Evolutionary conservation across 2,797 vertebrate species (phyloP), one percentile per base, ranked within the genome.

Genomic region (Falco novaeseelandiae): DNA sequence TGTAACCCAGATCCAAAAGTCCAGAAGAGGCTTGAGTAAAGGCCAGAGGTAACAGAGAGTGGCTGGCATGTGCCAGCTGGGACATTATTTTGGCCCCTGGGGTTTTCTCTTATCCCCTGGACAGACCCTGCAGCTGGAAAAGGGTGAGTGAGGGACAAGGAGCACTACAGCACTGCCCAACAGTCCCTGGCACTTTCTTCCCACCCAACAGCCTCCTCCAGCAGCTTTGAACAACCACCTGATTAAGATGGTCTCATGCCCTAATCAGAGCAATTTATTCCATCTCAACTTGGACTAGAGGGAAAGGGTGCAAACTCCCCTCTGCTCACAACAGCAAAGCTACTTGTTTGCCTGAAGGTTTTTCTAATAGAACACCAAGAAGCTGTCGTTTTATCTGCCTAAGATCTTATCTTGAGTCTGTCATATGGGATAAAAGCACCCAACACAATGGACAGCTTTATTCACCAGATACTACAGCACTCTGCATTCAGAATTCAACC

Each of bases 231-330:
- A 74, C 17, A 52, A 29, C 8, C 66, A 30, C 18, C 38, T 1
- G 3, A 20, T 52, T 14, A 52, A 23, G 10, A 21, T 0, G 1
- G 38, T 65, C 65, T 65, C 2, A 1, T 11, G 21, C 27, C 49
- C 81, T 52, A n/a, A 57, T 51, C 42, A 65, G 30, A 54, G 23
- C 30, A 42, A 81, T 36, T 71, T 15, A 30, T 36, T 32, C 32
- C 76, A 10, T 19, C 38, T n/a, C 46, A 36, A 0, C 12, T 46
- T 17, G 29, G 22, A 63, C 14, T 62, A 81, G 58, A 69, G 44
- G 26, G 26, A 26, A 69, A 52, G 34, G 25, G 69, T 2, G 8
- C 22, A 6, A 52, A 34, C 32, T 25, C 15, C 23, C 15, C 36
- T 34, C 48, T 38, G 32, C 42, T 62, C 8, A 1, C 36, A 12